These are phyloP conservation scores for Perizoma flavofasciatum DNA, from an alignment of 2,888 invertebrate species.

Conservation along the genomic window DNA sequence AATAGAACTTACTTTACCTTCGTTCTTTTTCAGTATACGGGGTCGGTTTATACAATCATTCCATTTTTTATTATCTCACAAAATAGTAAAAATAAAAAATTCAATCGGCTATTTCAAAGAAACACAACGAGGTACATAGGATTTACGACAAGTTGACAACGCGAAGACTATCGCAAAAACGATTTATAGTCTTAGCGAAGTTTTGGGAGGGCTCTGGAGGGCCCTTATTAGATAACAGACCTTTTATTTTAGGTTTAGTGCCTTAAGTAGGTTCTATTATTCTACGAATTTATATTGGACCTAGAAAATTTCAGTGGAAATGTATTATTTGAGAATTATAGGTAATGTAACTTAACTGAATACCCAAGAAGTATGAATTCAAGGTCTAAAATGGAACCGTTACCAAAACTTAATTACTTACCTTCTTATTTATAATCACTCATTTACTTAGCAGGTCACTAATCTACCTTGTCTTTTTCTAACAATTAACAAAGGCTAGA, in stretches of 20 bases:
- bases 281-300: neutral
- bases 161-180: conserved; percentile 39
- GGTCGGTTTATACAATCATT: too few species aligned
- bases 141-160: conserved; percentile 42
- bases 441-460: too few species aligned
- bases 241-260: conserved; percentile 36
- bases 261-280: neutral
- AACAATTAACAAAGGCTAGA: too few species aligned
- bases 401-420: neutral
- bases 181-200: conserved; percentile 53
- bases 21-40: too few species aligned
- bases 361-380: too few species aligned
- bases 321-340: too few species aligned
- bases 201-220: conserved; percentile 49
- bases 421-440: too few species aligned
- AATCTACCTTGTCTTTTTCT: too few species aligned
- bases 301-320: neutral
- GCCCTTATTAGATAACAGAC: conserved; percentile 45
- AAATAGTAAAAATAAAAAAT: too few species aligned
- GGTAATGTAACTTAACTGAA: too few species aligned
- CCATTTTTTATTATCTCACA: too few species aligned
- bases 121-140: conserved; percentile 10
- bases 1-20: too few species aligned
- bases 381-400: neutral
- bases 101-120: neutral